Evolutionary conservation across 2,797 vertebrate genomes (phyloP).

Genomic region (Sebastes miniatus): DNA sequence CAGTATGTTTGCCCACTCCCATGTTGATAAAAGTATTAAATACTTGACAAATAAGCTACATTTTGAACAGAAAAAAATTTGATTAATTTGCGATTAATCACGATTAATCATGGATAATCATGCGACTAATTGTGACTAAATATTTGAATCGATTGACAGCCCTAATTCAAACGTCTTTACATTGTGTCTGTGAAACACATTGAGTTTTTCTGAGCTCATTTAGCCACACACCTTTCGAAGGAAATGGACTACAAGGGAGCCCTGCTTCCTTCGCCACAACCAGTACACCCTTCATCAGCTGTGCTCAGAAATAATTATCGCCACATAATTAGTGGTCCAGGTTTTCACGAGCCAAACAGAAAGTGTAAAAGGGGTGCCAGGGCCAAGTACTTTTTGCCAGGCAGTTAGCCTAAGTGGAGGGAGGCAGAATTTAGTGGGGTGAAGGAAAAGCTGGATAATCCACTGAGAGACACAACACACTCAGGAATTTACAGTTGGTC

Average conservation of each 20-base stretch:
- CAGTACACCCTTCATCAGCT: constrained; percentile 39
- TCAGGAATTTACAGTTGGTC: constrained; percentile 76
- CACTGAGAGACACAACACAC: constrained; percentile 59
- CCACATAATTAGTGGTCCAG: constrained; percentile 55
- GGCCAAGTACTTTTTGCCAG: constrained; percentile 36
- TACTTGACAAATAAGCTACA: too few relatives aligned
- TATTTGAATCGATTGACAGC: too few relatives aligned
- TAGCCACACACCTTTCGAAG: constrained; percentile 27
- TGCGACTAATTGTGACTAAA: too few relatives aligned
- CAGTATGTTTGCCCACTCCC: too few relatives aligned
- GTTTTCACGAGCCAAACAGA: constrained; percentile 52
- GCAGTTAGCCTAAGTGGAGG: constrained; percentile 29
- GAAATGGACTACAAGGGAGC: constrained; percentile 12
- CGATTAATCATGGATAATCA: too few relatives aligned
- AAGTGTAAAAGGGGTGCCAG: constrained; percentile 45
- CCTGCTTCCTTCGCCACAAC: constrained; percentile 21
- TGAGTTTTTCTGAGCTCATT: constrained; percentile 7
- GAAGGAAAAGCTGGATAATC: constrained; percentile 55
- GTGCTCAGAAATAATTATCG: constrained; percentile 56
- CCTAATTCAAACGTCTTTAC: background rate
- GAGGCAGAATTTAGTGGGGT: constrained; percentile 28
- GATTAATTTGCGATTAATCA: too few relatives aligned
- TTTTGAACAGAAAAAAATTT: too few relatives aligned
- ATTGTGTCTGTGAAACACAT: constrained; percentile 22
- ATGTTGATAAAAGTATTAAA: too few relatives aligned